Evolutionary conservation across 2,888 invertebrate genomes (phyloP), one percentile per base, ranked within the genome.

Genomic region (Lasioglossum villosulum): DNA sequence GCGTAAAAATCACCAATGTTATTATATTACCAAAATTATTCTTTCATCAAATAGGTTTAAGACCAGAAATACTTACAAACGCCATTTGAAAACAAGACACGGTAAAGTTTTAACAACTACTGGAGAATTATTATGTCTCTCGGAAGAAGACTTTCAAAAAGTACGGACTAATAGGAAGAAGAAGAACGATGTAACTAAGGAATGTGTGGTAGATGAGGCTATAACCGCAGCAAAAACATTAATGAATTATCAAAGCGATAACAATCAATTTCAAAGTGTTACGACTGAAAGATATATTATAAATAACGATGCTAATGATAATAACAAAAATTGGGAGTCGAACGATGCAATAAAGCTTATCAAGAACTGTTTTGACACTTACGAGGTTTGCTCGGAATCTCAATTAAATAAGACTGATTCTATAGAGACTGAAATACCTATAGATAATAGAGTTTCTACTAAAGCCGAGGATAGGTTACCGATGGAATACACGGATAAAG

Each of bases 11-110:
- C 56, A 56, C 45, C 10, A 48, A 52, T 63, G 8, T 19, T 0
- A 66, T 19, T 39, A 19, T 45, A 59, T 68, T 59, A 48, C 19
- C 19, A 83, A 45, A 39, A 56, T 4, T 56, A n/a, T 59, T 56
- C n/a, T 68, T 72, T n/a, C 27, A 14, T 59, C 34, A 59, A 42
- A 42, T 10, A 95, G 96, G 89, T 96, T 96, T 90, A 96, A 96
- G 93, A 96, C 96, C 0, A 94, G 96, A 48, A 96, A 96, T 91
- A 96, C 96, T 1, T 96, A 96, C 92, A 96, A 96, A 90, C 95
- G 96, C 3, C 96, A 96, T 90, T 93, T 96, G 82, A 96, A 96
- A 90, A 96, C 96, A 6, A 94, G 96, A 4, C 96, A 96, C 87
- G 96, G 96, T 10, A 96, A 96, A 92, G 95, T 96, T 39, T 93